Percentiles rank a stretch among this genome's conserved stretches.
These are phyloP conservation scores for Bombus breviceps DNA, from an alignment of 1,140 invertebrate species.

Conservation along the genomic window DNA sequence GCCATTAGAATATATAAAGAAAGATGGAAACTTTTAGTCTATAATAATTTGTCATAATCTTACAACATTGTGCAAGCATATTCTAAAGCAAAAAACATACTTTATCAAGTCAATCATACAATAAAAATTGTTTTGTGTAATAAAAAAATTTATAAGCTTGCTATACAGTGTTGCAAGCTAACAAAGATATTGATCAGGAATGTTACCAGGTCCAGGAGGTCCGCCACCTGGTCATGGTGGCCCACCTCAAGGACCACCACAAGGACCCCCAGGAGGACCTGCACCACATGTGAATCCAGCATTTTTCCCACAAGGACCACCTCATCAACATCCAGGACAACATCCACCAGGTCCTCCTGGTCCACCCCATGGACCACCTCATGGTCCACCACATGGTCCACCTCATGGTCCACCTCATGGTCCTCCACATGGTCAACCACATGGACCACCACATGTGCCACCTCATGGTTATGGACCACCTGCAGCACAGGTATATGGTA, in stretches of 20 bases:
- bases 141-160: constrained; percentile 10
- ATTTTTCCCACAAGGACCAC: constrained; percentile 93
- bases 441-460: constrained; percentile 84
- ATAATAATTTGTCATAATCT: not conserved
- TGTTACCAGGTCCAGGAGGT: constrained; percentile 84
- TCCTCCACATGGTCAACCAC: constrained; percentile 83
- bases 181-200: constrained; percentile 67
- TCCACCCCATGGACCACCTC: constrained; percentile 84
- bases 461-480: constrained; percentile 85
- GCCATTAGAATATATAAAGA: not conserved
- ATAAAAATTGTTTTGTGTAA: not conserved
- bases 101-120: not conserved
- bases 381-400: constrained; percentile 85
- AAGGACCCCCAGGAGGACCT: constrained; percentile 87
- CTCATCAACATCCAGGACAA: constrained; percentile 84
- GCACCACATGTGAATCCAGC: constrained; percentile 98
- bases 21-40: not conserved
- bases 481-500: constrained; percentile 73
- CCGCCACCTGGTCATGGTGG: constrained; percentile 85
- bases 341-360: constrained; percentile 85
- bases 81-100: constrained; percentile 10
- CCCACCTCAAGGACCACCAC: constrained; percentile 84
- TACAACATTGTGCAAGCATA: constrained; percentile 20
- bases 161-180: constrained; percentile 14
- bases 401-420: constrained; percentile 84